These are phyloP conservation scores for Leucopsar rothschildi DNA, from an alignment of 2,113 vertebrate species.

Conservation along the genomic window DNA sequence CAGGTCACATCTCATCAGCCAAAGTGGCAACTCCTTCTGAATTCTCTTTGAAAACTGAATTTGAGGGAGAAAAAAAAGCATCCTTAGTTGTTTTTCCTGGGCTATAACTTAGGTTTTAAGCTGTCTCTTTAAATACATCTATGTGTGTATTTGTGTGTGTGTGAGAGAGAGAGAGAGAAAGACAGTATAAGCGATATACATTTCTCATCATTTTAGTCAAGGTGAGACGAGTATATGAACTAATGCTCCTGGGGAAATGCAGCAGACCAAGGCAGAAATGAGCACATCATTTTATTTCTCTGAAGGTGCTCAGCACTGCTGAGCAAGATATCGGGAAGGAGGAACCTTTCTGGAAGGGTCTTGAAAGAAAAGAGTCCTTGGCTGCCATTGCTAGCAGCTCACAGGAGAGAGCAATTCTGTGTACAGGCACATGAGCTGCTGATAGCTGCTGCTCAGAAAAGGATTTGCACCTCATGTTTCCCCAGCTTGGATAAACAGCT, in stretches of 20 bases:
- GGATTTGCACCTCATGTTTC: background rate
- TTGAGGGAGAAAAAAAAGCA: background rate
- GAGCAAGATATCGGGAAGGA: background rate
- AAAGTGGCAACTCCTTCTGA: slow-evolving; percentile 44
- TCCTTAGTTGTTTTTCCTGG: slow-evolving; percentile 2
- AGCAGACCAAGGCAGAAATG: background rate
- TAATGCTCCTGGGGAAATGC: slow-evolving; percentile 21
- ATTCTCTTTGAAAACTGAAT: slow-evolving; percentile 52
- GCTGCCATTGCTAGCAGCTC: background rate
- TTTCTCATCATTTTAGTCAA: slow-evolving; percentile 49
- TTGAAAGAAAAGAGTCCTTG: background rate
- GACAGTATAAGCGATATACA: background rate
- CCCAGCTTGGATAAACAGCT: background rate
- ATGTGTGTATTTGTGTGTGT: background rate
- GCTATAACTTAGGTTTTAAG: slow-evolving; percentile 18
- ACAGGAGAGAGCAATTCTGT: background rate
- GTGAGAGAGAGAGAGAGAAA: background rate
- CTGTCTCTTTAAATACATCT: background rate
- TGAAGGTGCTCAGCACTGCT: background rate
- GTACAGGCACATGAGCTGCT: background rate
- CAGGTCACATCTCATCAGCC: slow-evolving; percentile 68
- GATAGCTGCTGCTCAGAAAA: background rate
- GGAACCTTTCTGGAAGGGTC: background rate
- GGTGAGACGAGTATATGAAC: slow-evolving; percentile 12
- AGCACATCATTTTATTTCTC: slow-evolving; percentile 24